Percentiles rank a stretch among this genome's conserved stretches.
These are phyloP conservation scores for Zophobas morio DNA, from an alignment of 1,140 invertebrate species.

Conservation along the genomic window DNA sequence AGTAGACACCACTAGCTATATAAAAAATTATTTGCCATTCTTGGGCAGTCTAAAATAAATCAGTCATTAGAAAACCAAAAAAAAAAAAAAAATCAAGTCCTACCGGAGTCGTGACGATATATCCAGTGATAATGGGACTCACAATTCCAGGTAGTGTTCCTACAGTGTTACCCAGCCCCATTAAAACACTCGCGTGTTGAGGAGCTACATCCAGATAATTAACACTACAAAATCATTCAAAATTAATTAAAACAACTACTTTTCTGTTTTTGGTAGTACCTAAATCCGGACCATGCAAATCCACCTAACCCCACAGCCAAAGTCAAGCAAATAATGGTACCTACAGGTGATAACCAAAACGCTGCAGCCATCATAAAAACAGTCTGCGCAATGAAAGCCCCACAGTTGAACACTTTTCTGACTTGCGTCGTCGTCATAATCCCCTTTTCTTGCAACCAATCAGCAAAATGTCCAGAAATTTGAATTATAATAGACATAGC, in stretches of 20 bases:
- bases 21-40: constrained; percentile 90
- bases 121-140: constrained; percentile 84
- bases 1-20: constrained; percentile 84
- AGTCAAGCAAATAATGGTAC: constrained; percentile 83
- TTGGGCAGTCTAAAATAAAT: constrained; percentile 74
- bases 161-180: constrained; percentile 91
- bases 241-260: background rate
- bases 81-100: constrained; percentile 47
- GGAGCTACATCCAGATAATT: constrained; percentile 92
- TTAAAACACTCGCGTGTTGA: constrained; percentile 83
- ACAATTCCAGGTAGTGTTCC: constrained; percentile 91
- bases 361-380: constrained; percentile 88
- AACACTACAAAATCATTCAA: constrained; percentile 73
- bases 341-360: constrained; percentile 75
- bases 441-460: constrained; percentile 77
- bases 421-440: constrained; percentile 82
- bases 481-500: constrained; percentile 87
- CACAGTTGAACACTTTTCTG: constrained; percentile 82
- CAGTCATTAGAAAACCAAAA: constrained; percentile 20
- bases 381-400: constrained; percentile 85
- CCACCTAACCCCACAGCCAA: constrained; percentile 91
- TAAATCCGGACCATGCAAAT: constrained; percentile 92
- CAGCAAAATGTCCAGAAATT: constrained; percentile 85
- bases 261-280: constrained; percentile 67
- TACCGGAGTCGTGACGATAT: constrained; percentile 81